phyloP scores from a whole-genome alignment of 2,113 vertebrate species.

The Rissa tridactyla region DNA sequence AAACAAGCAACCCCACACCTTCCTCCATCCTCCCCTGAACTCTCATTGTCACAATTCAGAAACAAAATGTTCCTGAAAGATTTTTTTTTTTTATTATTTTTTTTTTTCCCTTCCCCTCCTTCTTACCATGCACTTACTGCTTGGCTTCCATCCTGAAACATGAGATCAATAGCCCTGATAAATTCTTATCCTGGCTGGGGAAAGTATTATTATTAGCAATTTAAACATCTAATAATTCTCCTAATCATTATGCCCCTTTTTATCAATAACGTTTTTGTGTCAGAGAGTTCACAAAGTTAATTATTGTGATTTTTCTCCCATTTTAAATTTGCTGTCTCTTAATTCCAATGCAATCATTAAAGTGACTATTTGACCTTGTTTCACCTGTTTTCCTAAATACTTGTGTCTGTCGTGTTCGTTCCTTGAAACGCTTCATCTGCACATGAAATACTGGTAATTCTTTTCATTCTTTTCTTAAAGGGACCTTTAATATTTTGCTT shows the following conservation, averaged over 20 bases:
- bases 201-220: background rate
- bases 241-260: background rate
- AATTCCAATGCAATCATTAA: background rate
- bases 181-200: background rate
- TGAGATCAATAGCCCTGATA: background rate
- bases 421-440: background rate
- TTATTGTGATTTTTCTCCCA: background rate
- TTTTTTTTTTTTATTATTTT: background rate
- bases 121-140: background rate
- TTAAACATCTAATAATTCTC: background rate
- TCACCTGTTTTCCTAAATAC: conserved; percentile 9
- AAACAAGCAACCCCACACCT: background rate
- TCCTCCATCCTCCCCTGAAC: background rate
- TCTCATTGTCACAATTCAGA: background rate
- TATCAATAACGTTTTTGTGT: background rate
- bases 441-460: background rate
- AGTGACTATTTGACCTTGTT: conserved; percentile 2
- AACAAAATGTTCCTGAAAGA: background rate
- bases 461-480: conserved; percentile 35
- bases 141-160: background rate
- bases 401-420: background rate
- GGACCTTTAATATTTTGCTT: background rate
- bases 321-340: background rate
- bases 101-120: background rate
- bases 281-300: background rate